These are phyloP conservation scores for Eurystomus gularis DNA, from an alignment of 2,113 vertebrate species.

Conservation along the genomic window DNA sequence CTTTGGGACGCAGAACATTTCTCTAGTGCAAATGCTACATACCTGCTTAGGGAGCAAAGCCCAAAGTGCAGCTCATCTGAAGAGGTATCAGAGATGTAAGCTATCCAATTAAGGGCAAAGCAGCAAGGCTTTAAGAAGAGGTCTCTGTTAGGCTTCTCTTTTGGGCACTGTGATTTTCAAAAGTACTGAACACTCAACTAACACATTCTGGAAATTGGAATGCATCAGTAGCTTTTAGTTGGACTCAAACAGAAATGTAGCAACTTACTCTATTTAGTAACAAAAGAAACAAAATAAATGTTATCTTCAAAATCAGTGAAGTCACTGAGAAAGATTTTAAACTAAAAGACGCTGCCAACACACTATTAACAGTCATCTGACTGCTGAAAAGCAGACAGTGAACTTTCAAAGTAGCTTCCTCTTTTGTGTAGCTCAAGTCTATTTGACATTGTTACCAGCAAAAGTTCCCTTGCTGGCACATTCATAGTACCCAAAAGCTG, in stretches of 20 bases:
- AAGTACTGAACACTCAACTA: background rate
- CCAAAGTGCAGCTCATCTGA: background rate
- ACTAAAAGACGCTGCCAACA: background rate
- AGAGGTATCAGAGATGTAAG: background rate
- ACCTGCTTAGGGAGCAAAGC: background rate
- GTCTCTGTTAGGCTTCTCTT: background rate
- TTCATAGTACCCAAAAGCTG: background rate
- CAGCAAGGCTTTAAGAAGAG: background rate
- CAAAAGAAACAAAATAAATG: background rate
- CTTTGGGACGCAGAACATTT: background rate
- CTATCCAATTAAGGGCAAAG: background rate
- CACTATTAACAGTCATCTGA: background rate
- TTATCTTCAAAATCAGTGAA: background rate
- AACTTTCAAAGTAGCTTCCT: background rate
- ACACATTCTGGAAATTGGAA: background rate
- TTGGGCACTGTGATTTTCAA: background rate
- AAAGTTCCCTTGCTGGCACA: background rate
- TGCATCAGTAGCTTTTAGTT: background rate
- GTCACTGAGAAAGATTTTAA: background rate
- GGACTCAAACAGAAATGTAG: background rate
- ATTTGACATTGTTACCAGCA: background rate
- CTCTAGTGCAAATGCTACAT: background rate
- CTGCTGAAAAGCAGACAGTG: background rate
- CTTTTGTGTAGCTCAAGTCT: background rate
- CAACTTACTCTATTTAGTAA: background rate